phyloP scores from a whole-genome alignment of 2,113 vertebrate genomes.

The Actenoides lindsayi region DNA sequence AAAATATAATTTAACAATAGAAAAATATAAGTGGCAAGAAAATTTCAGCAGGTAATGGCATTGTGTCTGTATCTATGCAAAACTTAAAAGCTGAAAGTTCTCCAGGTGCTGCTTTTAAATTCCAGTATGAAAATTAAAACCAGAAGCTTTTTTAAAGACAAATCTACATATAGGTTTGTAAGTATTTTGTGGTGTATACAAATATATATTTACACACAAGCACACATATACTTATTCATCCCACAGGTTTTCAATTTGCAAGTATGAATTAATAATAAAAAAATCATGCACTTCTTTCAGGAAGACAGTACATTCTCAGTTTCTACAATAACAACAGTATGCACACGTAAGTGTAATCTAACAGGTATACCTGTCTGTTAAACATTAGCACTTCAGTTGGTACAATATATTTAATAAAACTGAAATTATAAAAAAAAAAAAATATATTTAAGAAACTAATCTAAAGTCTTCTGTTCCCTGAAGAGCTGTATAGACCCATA shows the following conservation, averaged over 20 bases:
- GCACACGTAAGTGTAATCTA: not conserved
- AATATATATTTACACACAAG: not conserved
- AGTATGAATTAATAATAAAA: not conserved
- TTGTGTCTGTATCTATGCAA: not conserved
- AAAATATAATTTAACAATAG: not conserved
- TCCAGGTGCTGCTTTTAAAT: not conserved
- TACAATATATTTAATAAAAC: not conserved
- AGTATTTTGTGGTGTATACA: not conserved
- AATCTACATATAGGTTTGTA: accelerated
- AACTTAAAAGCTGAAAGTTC: not conserved
- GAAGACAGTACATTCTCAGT: not conserved
- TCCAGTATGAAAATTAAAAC: not conserved
- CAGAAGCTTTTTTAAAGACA: not conserved
- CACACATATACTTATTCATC: not conserved
- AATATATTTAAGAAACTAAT: not conserved
- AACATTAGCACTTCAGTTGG: not conserved
- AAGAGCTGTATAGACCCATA: not conserved
- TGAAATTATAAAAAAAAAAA: not conserved
- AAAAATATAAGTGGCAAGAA: not conserved
- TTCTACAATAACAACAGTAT: not conserved
- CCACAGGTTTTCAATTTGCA: not conserved
- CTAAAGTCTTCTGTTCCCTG: not conserved
- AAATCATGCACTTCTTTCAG: not conserved
- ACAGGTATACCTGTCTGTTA: not conserved
- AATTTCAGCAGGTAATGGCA: not conserved